Conservation (phyloP, 2,888 invertebrate species). For the Drosophila yooni region DNA sequence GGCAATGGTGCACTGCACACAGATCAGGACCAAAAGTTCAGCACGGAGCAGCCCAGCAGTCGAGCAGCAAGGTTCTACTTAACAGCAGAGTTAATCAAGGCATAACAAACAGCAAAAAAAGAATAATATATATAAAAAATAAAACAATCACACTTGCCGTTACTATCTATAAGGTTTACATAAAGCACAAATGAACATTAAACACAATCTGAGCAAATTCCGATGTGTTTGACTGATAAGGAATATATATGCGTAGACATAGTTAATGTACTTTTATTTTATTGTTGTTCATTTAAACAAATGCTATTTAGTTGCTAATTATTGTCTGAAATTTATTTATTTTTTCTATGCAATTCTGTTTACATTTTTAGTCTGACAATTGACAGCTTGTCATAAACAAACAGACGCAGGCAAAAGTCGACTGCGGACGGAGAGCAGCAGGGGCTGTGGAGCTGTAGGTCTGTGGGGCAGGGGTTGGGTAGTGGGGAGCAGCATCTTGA, state of each 20-base stretch:
- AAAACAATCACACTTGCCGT: slow-evolving; percentile 43
- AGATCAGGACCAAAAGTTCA: slow-evolving; percentile 82
- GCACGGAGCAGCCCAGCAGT: slow-evolving; percentile 20
- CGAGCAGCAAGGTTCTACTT: slow-evolving; percentile 42
- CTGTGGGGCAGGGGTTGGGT: neutral
- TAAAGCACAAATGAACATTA: slow-evolving; percentile 15
- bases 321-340: slow-evolving; percentile 11
- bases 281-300: slow-evolving; percentile 21
- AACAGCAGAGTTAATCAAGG: slow-evolving; percentile 37
- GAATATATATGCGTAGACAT: neutral
- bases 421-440: neutral
- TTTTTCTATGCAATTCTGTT: slow-evolving; percentile 55
- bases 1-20: slow-evolving; percentile 50
- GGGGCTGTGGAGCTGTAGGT: neutral
- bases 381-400: slow-evolving; percentile 68
- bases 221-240: slow-evolving; percentile 35
- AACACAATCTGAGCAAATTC: slow-evolving; percentile 13
- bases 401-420: slow-evolving; percentile 16
- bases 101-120: slow-evolving; percentile 19
- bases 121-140: slow-evolving; percentile 3
- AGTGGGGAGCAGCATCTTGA: slow-evolving; percentile 9
- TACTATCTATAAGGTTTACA: slow-evolving; percentile 41
- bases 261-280: neutral
- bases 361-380: slow-evolving; percentile 65
- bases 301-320: slow-evolving; percentile 46